These are phyloP conservation scores for Cataglyphis cursor DNA, from an alignment of 2,888 invertebrate genomes.

Conservation along the genomic window DNA sequence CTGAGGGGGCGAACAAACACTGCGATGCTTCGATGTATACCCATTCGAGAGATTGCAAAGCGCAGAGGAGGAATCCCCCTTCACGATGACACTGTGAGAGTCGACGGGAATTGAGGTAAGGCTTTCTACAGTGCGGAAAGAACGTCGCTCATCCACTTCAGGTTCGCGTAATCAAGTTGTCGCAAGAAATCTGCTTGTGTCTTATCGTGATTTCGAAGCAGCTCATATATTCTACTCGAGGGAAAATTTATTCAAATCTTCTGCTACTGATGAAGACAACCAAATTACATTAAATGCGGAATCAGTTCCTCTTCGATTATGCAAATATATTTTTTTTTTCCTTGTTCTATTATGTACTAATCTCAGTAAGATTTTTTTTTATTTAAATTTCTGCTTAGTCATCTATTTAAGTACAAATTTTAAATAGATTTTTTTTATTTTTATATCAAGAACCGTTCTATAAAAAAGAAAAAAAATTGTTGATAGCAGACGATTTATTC, in stretches of 20 bases:
- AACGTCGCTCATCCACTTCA: slow-evolving; percentile 56
- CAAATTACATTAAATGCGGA: background rate
- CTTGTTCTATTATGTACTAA: background rate
- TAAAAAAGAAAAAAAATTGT: background rate
- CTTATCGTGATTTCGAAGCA: slow-evolving; percentile 9
- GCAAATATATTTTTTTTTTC: slow-evolving; percentile 7
- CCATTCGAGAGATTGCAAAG: slow-evolving; percentile 20
- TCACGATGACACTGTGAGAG: slow-evolving; percentile 25
- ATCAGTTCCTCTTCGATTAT: background rate
- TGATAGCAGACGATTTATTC: slow-evolving; percentile 23
- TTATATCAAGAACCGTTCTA: background rate
- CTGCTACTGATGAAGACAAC: background rate
- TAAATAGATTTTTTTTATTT: background rate
- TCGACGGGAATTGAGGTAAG: slow-evolving; percentile 50
- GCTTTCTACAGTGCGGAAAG: slow-evolving; percentile 53
- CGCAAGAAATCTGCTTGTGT: slow-evolving; percentile 44
- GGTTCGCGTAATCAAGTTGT: slow-evolving; percentile 52
- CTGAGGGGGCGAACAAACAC: background rate
- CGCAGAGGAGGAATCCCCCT: background rate
- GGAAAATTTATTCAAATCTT: background rate
- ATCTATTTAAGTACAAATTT: background rate
- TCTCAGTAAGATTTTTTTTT: background rate
- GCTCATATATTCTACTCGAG: background rate
- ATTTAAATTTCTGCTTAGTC: background rate
- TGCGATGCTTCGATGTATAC: slow-evolving; percentile 14